Percentiles rank a stretch among this genome's conserved stretches.
These are phyloP conservation scores for Fratercula arctica DNA, from an alignment of 2,797 vertebrate genomes.

Conservation along the genomic window DNA sequence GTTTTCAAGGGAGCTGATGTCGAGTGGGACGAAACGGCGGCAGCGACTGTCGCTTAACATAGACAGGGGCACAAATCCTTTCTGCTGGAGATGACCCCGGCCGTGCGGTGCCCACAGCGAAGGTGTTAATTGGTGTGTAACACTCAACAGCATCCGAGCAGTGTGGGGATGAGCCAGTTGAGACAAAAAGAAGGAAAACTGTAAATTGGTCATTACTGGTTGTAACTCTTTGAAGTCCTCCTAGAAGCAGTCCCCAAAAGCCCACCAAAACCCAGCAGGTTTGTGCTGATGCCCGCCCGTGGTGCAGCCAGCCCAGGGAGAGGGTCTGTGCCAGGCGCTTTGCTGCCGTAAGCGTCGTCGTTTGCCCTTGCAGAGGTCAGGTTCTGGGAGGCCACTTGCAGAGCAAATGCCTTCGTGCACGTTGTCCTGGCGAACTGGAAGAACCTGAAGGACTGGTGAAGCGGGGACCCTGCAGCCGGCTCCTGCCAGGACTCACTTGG, in stretches of 20 bases:
- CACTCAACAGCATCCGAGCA: not conserved
- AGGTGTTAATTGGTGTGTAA: too few species aligned
- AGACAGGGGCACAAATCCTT: not conserved
- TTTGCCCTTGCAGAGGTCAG: not conserved
- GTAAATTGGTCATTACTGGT: not conserved
- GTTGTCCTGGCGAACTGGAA: not conserved
- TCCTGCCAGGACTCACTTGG: not conserved
- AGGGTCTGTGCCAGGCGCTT: not conserved
- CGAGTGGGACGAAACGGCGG: accelerated
- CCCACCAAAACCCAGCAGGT: not conserved
- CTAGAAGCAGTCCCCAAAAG: not conserved
- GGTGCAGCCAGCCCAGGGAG: not conserved
- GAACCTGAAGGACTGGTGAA: conserved; percentile 37
- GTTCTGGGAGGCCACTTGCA: not conserved
- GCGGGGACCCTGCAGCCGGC: not conserved
- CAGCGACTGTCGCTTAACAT: accelerated
- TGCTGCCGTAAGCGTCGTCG: not conserved
- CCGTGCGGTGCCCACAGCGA: accelerated
- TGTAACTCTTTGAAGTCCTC: not conserved
- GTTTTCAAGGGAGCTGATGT: not conserved
- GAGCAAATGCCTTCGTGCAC: not conserved
- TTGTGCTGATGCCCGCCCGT: not conserved
- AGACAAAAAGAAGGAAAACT: not conserved
- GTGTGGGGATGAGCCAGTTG: accelerated
- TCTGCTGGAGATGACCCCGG: not conserved